Evolutionary conservation across 2,888 invertebrate genomes (phyloP).

Genomic region (Ctena decussata): DNA sequence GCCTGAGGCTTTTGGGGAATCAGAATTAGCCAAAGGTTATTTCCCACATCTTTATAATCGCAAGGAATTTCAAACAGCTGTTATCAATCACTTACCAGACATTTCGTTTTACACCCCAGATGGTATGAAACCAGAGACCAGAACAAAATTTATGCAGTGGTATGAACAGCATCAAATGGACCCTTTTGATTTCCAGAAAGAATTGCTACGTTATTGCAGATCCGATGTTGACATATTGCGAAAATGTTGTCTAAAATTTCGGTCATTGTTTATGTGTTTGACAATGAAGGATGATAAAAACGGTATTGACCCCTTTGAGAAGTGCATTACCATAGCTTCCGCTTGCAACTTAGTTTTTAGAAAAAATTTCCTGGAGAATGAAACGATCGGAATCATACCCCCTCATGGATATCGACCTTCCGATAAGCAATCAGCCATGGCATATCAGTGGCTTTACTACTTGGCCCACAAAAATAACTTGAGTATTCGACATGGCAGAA

Average conservation of each 20-base stretch:
- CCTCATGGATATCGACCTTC: neutral
- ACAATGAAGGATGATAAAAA: neutral
- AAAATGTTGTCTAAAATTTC: conserved; percentile 36
- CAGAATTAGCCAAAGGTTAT: neutral
- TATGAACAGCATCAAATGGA: neutral
- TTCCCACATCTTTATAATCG: neutral
- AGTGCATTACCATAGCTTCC: neutral
- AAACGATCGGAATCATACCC: neutral
- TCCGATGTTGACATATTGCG: conserved; percentile 52
- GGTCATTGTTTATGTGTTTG: neutral
- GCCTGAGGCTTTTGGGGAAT: neutral
- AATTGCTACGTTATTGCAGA: conserved; percentile 53
- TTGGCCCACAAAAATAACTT: neutral
- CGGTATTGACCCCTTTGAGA: neutral
- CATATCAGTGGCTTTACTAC: conserved; percentile 9
- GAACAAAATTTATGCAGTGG: conserved; percentile 1
- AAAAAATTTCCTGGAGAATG: too few species aligned
- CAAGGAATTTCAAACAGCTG: neutral
- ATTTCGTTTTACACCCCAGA: neutral
- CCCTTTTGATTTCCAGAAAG: conserved; percentile 46
- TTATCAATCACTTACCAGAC: neutral
- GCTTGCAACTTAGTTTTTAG: neutral
- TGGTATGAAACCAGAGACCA: neutral
- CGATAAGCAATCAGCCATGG: neutral
- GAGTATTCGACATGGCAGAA: conserved; percentile 19